Conservation (phyloP, 2,888 invertebrate species). For the Caradrina kadenii region DNA sequence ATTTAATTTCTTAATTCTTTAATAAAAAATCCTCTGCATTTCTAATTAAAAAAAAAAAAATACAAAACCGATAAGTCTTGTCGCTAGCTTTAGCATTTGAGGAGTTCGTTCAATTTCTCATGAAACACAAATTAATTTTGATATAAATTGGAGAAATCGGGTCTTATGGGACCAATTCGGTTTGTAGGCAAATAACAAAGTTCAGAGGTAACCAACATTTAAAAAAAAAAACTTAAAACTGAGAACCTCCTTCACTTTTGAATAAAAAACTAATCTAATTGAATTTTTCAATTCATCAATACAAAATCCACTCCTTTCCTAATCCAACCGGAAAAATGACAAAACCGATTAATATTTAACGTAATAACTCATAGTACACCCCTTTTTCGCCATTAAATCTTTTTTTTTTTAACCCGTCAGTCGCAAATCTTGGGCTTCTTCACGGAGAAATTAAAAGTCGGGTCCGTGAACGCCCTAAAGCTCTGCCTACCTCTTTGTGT, state of each 20-base stretch:
- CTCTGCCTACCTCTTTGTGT: slow-evolving; percentile 78
- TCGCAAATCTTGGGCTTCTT: slow-evolving; percentile 79
- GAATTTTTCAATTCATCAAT: not conserved
- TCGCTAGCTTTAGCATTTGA: too few relatives aligned
- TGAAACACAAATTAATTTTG: too few relatives aligned
- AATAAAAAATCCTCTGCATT: too few relatives aligned
- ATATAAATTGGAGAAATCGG: not conserved
- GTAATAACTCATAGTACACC: slow-evolving; percentile 78
- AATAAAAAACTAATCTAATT: too few relatives aligned
- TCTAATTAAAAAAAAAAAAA: too few relatives aligned
- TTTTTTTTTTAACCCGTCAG: slow-evolving; percentile 78
- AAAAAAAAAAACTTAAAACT: too few relatives aligned
- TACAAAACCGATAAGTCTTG: too few relatives aligned
- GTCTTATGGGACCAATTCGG: too few relatives aligned
- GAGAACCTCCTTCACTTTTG: too few relatives aligned
- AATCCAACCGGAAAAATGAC: slow-evolving; percentile 66
- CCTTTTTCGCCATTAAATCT: slow-evolving; percentile 78
- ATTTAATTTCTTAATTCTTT: slow-evolving; percentile 11
- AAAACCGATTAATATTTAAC: slow-evolving; percentile 84
- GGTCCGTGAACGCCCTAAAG: slow-evolving; percentile 78
- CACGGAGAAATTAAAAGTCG: slow-evolving; percentile 87
- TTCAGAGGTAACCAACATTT: too few relatives aligned
- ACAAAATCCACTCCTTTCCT: slow-evolving; percentile 14
- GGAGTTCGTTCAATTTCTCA: too few relatives aligned
- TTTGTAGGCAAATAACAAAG: too few relatives aligned